These are phyloP conservation scores for Chloromyia formosa DNA, from an alignment of 2,888 invertebrate genomes.

Conservation along the genomic window DNA sequence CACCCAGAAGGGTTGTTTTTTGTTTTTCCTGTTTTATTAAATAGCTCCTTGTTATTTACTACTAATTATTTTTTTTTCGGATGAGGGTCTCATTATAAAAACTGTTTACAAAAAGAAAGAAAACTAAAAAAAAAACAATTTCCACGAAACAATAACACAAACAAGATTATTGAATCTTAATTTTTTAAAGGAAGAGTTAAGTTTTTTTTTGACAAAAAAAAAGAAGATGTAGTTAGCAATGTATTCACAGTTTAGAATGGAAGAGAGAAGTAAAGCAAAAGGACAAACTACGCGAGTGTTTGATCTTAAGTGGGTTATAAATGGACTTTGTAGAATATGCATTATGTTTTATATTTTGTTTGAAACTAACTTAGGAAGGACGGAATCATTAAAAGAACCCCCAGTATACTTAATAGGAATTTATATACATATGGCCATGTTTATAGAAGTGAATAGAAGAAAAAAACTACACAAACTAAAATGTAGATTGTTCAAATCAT, in stretches of 20 bases:
- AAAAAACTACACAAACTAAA: slow-evolving; percentile 17
- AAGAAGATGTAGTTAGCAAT: slow-evolving; percentile 41
- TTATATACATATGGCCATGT: slow-evolving; percentile 37
- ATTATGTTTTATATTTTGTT: slow-evolving; percentile 26
- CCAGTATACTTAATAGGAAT: slow-evolving; percentile 43
- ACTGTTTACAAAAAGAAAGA: slow-evolving; percentile 37
- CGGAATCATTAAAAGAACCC: slow-evolving; percentile 6
- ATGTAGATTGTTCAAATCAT: slow-evolving; percentile 2
- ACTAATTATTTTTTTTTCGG: slow-evolving; percentile 38
- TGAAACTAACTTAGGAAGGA: slow-evolving; percentile 14
- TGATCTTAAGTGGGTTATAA: slow-evolving; percentile 25
- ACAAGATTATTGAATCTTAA: slow-evolving; percentile 22
- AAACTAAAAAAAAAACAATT: slow-evolving; percentile 17
- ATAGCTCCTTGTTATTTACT: slow-evolving; percentile 44
- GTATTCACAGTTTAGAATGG: slow-evolving; percentile 19
- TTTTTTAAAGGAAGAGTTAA: slow-evolving; percentile 14
- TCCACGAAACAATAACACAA: slow-evolving; percentile 31
- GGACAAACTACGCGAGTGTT: slow-evolving; percentile 13
- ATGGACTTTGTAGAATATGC: slow-evolving; percentile 34
- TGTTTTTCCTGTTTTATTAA: slow-evolving; percentile 44
- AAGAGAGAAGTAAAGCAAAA: slow-evolving; percentile 20
- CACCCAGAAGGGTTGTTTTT: slow-evolving; percentile 36
- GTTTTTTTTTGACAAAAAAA: slow-evolving; percentile 22
- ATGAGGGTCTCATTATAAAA: slow-evolving; percentile 43
- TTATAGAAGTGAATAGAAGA: slow-evolving; percentile 9